Percentiles rank a stretch among this genome's conserved stretches.
phyloP scores from a whole-genome alignment of 2,888 invertebrate species.

The Cataglyphis rosenhaueri region DNA sequence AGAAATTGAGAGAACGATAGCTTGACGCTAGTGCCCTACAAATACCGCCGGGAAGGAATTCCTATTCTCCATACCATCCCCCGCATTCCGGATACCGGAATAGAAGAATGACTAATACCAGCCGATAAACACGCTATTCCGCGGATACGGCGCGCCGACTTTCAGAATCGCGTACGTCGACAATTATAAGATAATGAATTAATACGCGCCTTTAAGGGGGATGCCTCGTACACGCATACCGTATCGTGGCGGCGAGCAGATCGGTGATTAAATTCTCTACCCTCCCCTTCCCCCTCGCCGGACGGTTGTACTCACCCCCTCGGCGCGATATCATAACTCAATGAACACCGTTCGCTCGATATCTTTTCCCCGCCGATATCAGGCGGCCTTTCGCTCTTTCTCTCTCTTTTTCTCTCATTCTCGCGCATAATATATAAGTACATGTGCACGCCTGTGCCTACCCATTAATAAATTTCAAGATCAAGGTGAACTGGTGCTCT shows the following conservation, averaged over 20 bases:
- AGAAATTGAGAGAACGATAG: slow-evolving; percentile 40
- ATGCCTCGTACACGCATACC: neutral
- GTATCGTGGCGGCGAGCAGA: slow-evolving; percentile 2
- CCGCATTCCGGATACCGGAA: slow-evolving; percentile 37
- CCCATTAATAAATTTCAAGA: slow-evolving; percentile 71
- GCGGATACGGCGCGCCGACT: slow-evolving; percentile 2
- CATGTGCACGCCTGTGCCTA: neutral
- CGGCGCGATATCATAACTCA: slow-evolving; percentile 44
- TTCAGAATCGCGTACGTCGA: slow-evolving; percentile 36
- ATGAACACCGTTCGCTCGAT: slow-evolving; percentile 42
- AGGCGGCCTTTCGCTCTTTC: neutral
- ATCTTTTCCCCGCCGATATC: slow-evolving; percentile 49
- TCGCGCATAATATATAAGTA: slow-evolving; percentile 47
- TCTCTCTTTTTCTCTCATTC: neutral
- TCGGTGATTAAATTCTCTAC: slow-evolving; percentile 41
- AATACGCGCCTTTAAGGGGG: slow-evolving; percentile 36
- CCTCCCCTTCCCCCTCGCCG: neutral
- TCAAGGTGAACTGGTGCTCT: slow-evolving; percentile 69
- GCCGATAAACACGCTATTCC: slow-evolving; percentile 33
- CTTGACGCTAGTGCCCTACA: slow-evolving; percentile 49
- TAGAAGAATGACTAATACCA: slow-evolving; percentile 39
- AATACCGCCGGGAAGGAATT: slow-evolving; percentile 43
- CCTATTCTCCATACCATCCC: slow-evolving; percentile 17
- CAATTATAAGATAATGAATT: slow-evolving; percentile 53
- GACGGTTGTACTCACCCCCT: slow-evolving; percentile 19